Conservation (phyloP, 2,797 vertebrate genomes). For the Crax fasciolata region DNA sequence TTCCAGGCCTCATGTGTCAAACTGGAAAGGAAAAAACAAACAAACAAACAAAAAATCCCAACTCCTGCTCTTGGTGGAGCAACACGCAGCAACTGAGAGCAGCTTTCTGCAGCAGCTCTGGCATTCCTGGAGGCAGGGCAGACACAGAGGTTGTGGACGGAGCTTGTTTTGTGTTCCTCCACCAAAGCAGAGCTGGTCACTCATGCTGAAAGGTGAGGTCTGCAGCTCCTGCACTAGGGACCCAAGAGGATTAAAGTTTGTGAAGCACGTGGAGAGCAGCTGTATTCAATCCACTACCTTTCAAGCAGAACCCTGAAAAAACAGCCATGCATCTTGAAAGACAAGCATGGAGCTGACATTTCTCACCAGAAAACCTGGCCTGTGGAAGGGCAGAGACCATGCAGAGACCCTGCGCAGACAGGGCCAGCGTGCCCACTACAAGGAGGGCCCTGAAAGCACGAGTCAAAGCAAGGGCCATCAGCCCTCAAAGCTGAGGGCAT, state of each 20-base stretch:
- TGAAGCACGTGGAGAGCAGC: neutral
- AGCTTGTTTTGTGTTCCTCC: neutral
- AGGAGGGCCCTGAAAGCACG: neutral
- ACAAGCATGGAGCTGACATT: neutral
- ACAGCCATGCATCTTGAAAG: neutral
- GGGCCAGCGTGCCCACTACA: too few species aligned
- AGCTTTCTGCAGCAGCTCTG: neutral
- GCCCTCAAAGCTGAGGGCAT: too few species aligned
- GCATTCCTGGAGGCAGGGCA: neutral
- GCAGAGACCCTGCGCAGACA: neutral
- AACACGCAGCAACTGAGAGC: neutral
- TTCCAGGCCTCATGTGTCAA: neutral
- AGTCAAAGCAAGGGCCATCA: neutral
- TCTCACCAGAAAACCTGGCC: neutral
- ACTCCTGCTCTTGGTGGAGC: neutral
- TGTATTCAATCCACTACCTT: neutral
- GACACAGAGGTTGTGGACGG: neutral
- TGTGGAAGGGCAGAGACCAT: neutral
- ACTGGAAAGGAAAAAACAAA: neutral
- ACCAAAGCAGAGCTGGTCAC: neutral
- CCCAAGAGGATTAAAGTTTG: neutral
- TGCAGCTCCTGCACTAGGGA: neutral
- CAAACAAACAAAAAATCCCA: neutral
- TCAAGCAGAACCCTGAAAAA: neutral
- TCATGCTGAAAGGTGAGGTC: neutral